phyloP scores from a whole-genome alignment of 2,113 vertebrate species.

The Zosterops hypoxanthus region DNA sequence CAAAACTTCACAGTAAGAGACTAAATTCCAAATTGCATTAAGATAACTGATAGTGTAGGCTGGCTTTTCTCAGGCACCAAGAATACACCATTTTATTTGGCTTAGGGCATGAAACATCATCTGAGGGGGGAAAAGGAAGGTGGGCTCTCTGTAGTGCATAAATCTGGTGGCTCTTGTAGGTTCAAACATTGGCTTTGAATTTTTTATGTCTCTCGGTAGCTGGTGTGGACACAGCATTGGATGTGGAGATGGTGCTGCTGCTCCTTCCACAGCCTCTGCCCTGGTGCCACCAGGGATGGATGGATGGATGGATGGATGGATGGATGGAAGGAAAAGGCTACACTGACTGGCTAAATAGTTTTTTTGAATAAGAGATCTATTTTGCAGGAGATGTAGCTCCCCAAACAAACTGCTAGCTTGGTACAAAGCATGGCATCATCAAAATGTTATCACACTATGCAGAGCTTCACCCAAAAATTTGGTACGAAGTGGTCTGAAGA shows the following conservation, averaged over 20 bases:
- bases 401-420: not conserved
- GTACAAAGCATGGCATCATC: not conserved
- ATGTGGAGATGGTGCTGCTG: not conserved
- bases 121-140: not conserved
- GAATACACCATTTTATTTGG: not conserved
- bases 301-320: not conserved
- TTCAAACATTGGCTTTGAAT: not conserved
- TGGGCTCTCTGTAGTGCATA: rapidly evolving
- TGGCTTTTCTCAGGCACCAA: not conserved
- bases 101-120: not conserved
- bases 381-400: not conserved
- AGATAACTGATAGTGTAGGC: not conserved
- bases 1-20: not conserved
- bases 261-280: not conserved
- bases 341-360: not conserved
- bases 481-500: not conserved
- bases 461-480: not conserved
- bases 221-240: rapidly evolving
- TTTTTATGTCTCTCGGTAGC: not conserved
- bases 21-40: not conserved
- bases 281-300: not conserved
- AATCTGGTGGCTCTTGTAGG: not conserved
- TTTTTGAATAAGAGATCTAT: not conserved
- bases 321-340: not conserved
- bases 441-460: not conserved